Evolutionary conservation across 2,113 vertebrate species (phyloP), one percentile per base, ranked within the genome.

Genomic region (Cryptomyrus ogoouensis): DNA sequence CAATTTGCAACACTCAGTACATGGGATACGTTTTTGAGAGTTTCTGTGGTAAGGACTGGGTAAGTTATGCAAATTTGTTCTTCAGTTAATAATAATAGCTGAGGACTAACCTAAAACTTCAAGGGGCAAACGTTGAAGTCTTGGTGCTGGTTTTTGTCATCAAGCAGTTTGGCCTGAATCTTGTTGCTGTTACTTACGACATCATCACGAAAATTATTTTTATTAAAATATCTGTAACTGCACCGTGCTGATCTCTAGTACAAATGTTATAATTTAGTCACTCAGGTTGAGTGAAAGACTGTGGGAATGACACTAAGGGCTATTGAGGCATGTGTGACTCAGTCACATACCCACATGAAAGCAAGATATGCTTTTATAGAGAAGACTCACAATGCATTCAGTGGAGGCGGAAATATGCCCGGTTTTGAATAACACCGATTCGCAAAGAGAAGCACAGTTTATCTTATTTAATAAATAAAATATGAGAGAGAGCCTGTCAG

Each of bases 391-490:
- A 31, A 31, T 31, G 27, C 62, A 80, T 17, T 42, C 15, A 80
- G 31, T 42, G 74, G 35, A 19, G 74, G 74, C 12, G 74, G 74
- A 80, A 42, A 77, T 39, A 77, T 7, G 70, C 35, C 35, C 1
- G 70, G 12, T 39, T 77, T 10, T 77, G 70, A 77, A 80, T 42
- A 39, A 80, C 74, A 39, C 35, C 74, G 17, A 19, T 80, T 42
- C 17, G 35, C 74, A 80, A 19, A 42, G 5, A 42, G 74, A 80
- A 39, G 74, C 74, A 19, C 74, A 80, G 74, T 80, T 39, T 80
- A 80, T 80, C 74, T 80, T 80, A 80, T 80, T 80, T 80, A 80
- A 80, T 80, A 42, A 80, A 80, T 80, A 80, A 80, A 42, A 80
- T 80, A 80, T 3, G 74, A 80, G 35, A 77, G 70, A 21, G 56